Conservation (phyloP, 2,797 vertebrate species). For the Hephaestus fuliginosus region DNA sequence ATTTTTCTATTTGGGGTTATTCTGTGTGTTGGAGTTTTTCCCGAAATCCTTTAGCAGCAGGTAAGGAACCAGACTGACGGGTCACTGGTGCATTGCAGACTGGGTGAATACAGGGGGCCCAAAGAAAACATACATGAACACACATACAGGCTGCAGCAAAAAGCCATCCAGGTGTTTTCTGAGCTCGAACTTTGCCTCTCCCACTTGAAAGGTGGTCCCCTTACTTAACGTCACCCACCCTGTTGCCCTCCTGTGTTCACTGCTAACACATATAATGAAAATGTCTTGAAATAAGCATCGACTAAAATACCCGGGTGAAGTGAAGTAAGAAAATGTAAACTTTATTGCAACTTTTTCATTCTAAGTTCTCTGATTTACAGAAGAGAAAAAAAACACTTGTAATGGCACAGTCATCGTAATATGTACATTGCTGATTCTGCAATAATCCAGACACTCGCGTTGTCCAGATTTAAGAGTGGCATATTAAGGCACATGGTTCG, state of each 20-base stretch:
- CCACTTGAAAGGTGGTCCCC: not conserved
- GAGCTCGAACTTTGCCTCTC: not conserved
- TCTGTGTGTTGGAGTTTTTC: not conserved
- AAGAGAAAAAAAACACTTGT: constrained; percentile 77
- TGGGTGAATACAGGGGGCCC: not conserved
- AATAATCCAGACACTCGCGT: constrained; percentile 73
- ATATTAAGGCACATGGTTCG: constrained; percentile 67
- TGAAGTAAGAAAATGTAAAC: constrained; percentile 89
- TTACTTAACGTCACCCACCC: no score
- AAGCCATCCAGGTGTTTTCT: not conserved
- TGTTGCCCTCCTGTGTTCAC: not conserved
- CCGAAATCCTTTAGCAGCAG: not conserved
- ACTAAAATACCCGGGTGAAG: constrained; percentile 25
- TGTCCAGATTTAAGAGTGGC: constrained; percentile 72
- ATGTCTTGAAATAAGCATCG: constrained; percentile 7
- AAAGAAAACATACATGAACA: not conserved
- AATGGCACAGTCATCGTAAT: constrained; percentile 85
- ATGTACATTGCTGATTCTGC: constrained; percentile 81
- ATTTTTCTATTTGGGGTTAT: not conserved
- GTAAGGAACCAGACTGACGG: not conserved
- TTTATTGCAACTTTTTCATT: constrained; percentile 86
- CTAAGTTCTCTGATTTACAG: constrained; percentile 84
- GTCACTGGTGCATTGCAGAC: not conserved
- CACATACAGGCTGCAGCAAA: not conserved
- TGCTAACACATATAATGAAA: not conserved